phyloP scores from a whole-genome alignment of 2,797 vertebrate species.

The Balearica regulorum region DNA sequence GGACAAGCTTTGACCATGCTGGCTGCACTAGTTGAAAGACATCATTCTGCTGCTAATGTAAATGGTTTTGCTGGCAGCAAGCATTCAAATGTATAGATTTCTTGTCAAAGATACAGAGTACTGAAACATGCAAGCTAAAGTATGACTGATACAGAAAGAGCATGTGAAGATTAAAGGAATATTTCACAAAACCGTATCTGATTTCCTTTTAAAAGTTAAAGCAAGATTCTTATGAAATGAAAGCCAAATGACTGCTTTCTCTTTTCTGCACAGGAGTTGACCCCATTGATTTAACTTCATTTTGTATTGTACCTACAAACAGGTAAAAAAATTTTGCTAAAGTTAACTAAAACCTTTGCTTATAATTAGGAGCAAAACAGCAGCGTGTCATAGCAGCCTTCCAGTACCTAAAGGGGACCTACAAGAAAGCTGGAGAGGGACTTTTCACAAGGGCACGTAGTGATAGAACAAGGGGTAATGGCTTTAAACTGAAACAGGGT shows the following conservation, averaged over 20 bases:
- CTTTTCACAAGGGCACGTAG: no score
- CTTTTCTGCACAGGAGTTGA: neutral
- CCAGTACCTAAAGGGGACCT: no score
- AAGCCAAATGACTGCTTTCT: neutral
- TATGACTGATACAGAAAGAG: neutral
- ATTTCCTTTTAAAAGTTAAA: neutral
- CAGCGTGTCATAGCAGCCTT: neutral
- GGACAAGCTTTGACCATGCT: neutral
- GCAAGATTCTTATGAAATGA: neutral
- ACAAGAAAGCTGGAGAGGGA: no score
- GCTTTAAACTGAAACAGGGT: no score
- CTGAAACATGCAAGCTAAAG: neutral
- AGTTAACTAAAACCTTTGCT: neutral
- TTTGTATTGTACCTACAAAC: neutral
- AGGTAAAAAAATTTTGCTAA: neutral
- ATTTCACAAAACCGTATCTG: neutral
- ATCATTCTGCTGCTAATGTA: neutral
- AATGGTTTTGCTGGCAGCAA: conserved; percentile 16
- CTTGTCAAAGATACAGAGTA: neutral
- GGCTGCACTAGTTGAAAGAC: neutral
- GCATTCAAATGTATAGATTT: neutral
- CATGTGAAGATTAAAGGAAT: neutral
- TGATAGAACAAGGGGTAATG: no score
- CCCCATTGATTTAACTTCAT: neutral
- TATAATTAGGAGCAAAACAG: neutral